Evolutionary conservation across 2,888 invertebrate genomes (phyloP).

Genomic region (Rhingia campestris): DNA sequence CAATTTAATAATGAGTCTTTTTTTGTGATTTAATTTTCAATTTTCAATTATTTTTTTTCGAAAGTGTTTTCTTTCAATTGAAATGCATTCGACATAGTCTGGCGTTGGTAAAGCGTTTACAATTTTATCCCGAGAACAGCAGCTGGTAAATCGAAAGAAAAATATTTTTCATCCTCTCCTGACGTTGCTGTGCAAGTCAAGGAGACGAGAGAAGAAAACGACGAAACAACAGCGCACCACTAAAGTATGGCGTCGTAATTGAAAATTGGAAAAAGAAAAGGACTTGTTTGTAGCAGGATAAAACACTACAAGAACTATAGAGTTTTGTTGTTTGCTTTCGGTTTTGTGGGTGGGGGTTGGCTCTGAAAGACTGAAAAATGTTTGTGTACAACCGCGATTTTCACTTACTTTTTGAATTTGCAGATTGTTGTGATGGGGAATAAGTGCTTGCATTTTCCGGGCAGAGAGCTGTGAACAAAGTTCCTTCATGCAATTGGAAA

Average conservation of each 20-base stretch:
- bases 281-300: neutral
- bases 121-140: slow-evolving; percentile 19
- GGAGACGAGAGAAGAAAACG: neutral
- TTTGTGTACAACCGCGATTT: neutral
- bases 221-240: neutral
- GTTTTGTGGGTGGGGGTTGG: neutral
- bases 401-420: neutral
- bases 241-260: slow-evolving; percentile 18
- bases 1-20: slow-evolving; percentile 15
- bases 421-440: slow-evolving; percentile 16
- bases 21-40: neutral
- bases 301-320: neutral
- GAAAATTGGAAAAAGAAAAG: slow-evolving; percentile 4
- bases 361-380: neutral
- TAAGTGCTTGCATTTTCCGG: neutral
- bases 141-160: slow-evolving; percentile 29
- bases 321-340: neutral
- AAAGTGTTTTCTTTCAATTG: neutral
- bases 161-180: slow-evolving; percentile 9
- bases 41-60: neutral
- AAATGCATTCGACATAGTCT: slow-evolving; percentile 7
- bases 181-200: slow-evolving; percentile 2
- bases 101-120: neutral
- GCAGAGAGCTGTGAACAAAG: neutral
- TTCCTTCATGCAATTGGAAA: slow-evolving; percentile 26